A percentile compares a stretch with the other conserved stretches of the same genome.
Evolutionary conservation across 2,797 vertebrate species (phyloP).

Genomic region (Petrocephalus sullivani): DNA sequence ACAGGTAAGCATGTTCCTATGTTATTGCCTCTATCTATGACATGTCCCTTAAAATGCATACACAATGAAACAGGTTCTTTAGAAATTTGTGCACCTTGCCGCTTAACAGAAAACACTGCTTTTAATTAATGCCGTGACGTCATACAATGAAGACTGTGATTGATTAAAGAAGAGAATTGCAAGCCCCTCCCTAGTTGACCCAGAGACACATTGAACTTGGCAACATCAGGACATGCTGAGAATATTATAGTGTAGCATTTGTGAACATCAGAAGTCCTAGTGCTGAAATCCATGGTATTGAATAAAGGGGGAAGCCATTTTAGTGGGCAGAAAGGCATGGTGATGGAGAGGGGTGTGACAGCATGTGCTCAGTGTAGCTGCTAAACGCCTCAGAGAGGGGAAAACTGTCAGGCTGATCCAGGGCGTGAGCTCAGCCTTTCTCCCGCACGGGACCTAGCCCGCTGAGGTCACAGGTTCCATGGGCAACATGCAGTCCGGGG

Average conservation of each 20-base stretch:
- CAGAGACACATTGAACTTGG: neutral
- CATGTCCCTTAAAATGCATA: neutral
- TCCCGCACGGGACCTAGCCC: slow-evolving; percentile 28
- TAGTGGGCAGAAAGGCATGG: neutral
- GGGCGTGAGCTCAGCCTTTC: slow-evolving; percentile 32
- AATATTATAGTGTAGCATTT: neutral
- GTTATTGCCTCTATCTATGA: neutral
- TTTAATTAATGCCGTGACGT: neutral
- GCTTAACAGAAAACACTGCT: neutral
- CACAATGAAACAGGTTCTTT: neutral
- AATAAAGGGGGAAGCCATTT: neutral
- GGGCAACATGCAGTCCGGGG: slow-evolving; percentile 23
- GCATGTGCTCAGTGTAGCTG: neutral
- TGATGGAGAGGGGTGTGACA: neutral
- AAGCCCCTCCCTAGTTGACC: neutral
- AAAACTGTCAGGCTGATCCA: slow-evolving; percentile 33
- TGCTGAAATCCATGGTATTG: neutral
- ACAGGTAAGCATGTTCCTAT: neutral
- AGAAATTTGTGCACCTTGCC: neutral
- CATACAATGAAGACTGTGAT: neutral
- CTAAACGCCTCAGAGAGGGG: neutral
- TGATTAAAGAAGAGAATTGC: too few relatives aligned
- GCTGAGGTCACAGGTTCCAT: neutral
- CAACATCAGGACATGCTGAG: neutral
- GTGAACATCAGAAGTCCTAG: neutral